phyloP scores from a whole-genome alignment of 2,797 vertebrate species.

The Tiaroga cobitis region DNA sequence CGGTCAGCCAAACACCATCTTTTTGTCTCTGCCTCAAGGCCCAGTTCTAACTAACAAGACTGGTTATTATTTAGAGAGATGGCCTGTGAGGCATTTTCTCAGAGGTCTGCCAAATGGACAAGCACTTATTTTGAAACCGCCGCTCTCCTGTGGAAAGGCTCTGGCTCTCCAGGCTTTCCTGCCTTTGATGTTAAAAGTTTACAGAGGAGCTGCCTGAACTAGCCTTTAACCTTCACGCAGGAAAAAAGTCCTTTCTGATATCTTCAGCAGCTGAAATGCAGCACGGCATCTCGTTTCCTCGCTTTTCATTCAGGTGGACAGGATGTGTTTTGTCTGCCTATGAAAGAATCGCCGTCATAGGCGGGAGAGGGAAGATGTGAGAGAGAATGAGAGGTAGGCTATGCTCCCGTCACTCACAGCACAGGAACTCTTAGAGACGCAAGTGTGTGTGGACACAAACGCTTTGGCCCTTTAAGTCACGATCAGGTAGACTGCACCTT shows the following conservation, averaged over 20 bases:
- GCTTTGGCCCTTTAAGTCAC: slow-evolving; percentile 49
- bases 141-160: slow-evolving; percentile 57
- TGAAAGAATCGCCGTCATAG: slow-evolving; percentile 28
- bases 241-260: slow-evolving; percentile 50
- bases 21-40: slow-evolving; percentile 71
- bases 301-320: slow-evolving; percentile 31
- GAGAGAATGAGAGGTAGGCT: slow-evolving; percentile 61
- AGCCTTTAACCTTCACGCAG: slow-evolving; percentile 51
- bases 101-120: slow-evolving; percentile 57
- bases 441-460: slow-evolving; percentile 46
- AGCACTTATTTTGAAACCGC: slow-evolving; percentile 56
- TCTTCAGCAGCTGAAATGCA: slow-evolving; percentile 30
- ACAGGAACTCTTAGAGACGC: slow-evolving; percentile 39
- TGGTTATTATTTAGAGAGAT: slow-evolving; percentile 59
- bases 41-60: slow-evolving; percentile 66
- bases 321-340: slow-evolving; percentile 41
- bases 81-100: slow-evolving; percentile 57
- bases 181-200: slow-evolving; percentile 50
- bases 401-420: slow-evolving; percentile 71
- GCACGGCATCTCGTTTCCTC: slow-evolving; percentile 10
- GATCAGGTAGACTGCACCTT: slow-evolving; percentile 60
- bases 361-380: slow-evolving; percentile 50
- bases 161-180: slow-evolving; percentile 42
- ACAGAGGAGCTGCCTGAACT: slow-evolving; percentile 23
- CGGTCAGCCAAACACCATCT: slow-evolving; percentile 52